phyloP scores from a whole-genome alignment of 2,113 vertebrate species.

The Cepphus grylle region DNA sequence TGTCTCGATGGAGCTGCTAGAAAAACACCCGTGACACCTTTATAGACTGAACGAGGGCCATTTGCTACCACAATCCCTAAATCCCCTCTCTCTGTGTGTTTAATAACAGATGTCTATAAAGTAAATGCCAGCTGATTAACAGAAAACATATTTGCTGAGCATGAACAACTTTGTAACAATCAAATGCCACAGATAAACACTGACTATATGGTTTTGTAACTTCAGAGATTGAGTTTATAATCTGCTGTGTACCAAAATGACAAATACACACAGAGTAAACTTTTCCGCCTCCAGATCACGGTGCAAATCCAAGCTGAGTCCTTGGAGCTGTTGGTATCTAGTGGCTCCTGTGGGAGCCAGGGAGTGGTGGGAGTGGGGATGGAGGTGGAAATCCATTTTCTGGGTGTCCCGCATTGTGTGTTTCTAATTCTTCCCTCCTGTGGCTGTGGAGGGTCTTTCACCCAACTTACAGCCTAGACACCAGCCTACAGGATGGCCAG shows the following conservation, averaged over 20 bases:
- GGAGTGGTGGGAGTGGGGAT: no score
- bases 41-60: background rate
- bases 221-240: conserved; percentile 4
- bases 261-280: background rate
- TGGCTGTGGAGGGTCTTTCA: background rate
- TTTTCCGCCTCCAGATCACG: background rate
- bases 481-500: background rate
- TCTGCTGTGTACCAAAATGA: background rate
- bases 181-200: conserved; percentile 23
- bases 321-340: background rate
- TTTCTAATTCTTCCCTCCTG: background rate
- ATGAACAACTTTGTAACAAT: conserved; percentile 40
- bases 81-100: conserved; percentile 38
- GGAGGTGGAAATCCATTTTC: background rate
- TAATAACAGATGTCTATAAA: conserved; percentile 62
- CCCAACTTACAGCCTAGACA: background rate
- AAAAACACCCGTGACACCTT: background rate
- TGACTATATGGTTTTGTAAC: background rate
- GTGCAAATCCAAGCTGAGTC: background rate
- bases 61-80: conserved; percentile 40
- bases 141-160: conserved; percentile 52
- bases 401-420: background rate
- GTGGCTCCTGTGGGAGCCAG: no score
- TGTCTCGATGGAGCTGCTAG: background rate
- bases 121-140: conserved; percentile 70